A percentile compares a stretch with the other conserved stretches of the same genome.
These are phyloP conservation scores for Drosophila nannoptera DNA, from an alignment of 1,140 invertebrate genomes.

Conservation along the genomic window DNA sequence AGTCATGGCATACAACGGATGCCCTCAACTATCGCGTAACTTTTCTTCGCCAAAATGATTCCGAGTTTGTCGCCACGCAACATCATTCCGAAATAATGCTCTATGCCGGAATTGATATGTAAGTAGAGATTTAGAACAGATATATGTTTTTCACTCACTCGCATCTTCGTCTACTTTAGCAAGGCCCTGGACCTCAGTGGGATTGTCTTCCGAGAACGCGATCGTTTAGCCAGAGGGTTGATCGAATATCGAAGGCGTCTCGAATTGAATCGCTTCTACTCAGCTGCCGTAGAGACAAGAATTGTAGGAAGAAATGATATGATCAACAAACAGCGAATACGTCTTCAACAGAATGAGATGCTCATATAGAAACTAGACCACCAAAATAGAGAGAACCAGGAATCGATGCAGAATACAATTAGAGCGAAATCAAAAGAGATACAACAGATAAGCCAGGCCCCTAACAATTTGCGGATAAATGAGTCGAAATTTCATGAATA, in stretches of 20 bases:
- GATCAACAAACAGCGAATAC: neutral
- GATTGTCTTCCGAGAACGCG: constrained; percentile 77
- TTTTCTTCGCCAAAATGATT: neutral
- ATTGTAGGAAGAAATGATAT: constrained; percentile 8
- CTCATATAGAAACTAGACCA: too few relatives aligned
- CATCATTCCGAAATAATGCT: neutral
- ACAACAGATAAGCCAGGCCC: too few relatives aligned
- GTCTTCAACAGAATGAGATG: neutral
- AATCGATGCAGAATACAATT: too few relatives aligned
- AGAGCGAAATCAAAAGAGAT: too few relatives aligned
- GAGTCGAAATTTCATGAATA: too few relatives aligned
- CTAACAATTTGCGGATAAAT: too few relatives aligned
- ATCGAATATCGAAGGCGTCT: constrained; percentile 78
- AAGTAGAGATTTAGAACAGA: neutral
- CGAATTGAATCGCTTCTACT: constrained; percentile 69
- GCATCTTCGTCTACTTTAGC: constrained; percentile 9
- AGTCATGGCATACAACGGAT: constrained; percentile 57
- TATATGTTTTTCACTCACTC: neutral
- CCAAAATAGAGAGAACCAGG: too few relatives aligned
- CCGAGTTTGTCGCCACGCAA: neutral
- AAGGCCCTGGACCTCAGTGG: constrained; percentile 1
- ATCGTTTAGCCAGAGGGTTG: constrained; percentile 79
- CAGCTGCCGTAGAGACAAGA: constrained; percentile 72
- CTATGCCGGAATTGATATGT: neutral
- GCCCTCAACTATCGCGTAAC: constrained; percentile 22